Conservation (phyloP, 2,113 vertebrate species). For the Capreolus pygargus region DNA sequence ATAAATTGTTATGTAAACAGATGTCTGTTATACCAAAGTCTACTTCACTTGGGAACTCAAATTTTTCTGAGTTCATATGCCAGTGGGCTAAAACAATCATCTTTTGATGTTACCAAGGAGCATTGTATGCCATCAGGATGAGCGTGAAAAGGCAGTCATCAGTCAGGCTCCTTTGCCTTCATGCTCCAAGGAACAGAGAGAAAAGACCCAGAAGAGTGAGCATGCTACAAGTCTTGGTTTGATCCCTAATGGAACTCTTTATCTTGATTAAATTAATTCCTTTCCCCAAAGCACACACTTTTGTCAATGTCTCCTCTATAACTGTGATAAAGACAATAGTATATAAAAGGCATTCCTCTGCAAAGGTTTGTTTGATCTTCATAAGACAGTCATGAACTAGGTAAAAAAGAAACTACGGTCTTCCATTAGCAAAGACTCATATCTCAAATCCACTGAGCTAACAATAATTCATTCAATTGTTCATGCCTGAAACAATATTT, state of each 20-base stretch:
- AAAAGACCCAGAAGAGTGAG: background rate
- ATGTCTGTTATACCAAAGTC: constrained; percentile 44
- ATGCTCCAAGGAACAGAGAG: constrained; percentile 28
- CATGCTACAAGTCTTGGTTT: background rate
- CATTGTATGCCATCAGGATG: background rate
- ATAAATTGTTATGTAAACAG: constrained; percentile 65
- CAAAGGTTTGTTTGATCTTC: background rate
- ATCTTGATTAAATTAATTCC: constrained; percentile 25
- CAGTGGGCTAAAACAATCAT: constrained; percentile 45
- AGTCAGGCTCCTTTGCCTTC: background rate
- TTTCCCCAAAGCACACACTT: background rate
- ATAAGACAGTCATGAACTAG: background rate
- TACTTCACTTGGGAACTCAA: constrained; percentile 18
- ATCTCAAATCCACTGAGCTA: background rate
- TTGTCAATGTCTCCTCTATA: background rate
- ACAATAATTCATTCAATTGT: background rate
- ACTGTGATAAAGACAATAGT: background rate
- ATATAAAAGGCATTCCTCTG: background rate
- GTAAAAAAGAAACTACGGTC: background rate
- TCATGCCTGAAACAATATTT: background rate
- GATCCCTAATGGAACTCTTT: background rate
- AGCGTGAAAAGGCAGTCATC: background rate
- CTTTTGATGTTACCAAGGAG: constrained; percentile 48
- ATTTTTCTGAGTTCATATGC: constrained; percentile 53
- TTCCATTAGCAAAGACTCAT: background rate